Base-by-base conservation (phyloP, 2,888 invertebrate genomes). In the Phortica magna region DNA sequence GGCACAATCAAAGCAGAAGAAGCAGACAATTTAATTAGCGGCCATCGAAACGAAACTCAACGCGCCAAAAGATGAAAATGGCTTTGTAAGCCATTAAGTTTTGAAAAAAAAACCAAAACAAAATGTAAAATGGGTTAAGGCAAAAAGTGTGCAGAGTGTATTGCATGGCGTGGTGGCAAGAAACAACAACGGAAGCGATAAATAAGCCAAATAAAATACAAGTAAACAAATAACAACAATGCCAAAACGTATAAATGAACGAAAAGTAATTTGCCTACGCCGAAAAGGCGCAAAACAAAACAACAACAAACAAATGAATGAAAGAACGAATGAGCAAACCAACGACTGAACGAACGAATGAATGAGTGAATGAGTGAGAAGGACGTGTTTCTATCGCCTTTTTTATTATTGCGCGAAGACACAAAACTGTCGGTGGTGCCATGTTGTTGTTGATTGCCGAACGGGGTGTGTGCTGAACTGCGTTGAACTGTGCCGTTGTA, bases 41-140 rank as follows among this genome's bases (percentile, higher is more conserved):
- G 5, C 48, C 53, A 55, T 31, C 31, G 31, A 14, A 71, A 71
- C 39, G 55, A 55, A 71, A 72, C 19, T 31, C 68, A 68, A 68
- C 68, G 41, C 42, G 43, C 43, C 61, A 42, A 73, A 74, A 17
- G 55, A 53, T 53, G 7, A 81, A 86, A 88, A 88, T 89, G 83
- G 84, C 84, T 89, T 89, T 89, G 90, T 89, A 84, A 84, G 83
- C 86, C 90, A 89, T 89, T 89, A 89, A 89, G 82, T 89, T 83
- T 84, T 81, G 80, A 77, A 76, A 78, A 65, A 76, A 77, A 80
- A 75, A 82, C 82, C 78, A 73, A 81, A 80, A 78, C 76, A 78
- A 80, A 22, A 64, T 31, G 31, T 14, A n/a, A 53, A 53, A 53
- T 14, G 53, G 12, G 14, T 64, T 19, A 22, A 22, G 39, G 31